Evolutionary conservation across 2,888 invertebrate species (phyloP).

Genomic region (Limulus polyphemus): DNA sequence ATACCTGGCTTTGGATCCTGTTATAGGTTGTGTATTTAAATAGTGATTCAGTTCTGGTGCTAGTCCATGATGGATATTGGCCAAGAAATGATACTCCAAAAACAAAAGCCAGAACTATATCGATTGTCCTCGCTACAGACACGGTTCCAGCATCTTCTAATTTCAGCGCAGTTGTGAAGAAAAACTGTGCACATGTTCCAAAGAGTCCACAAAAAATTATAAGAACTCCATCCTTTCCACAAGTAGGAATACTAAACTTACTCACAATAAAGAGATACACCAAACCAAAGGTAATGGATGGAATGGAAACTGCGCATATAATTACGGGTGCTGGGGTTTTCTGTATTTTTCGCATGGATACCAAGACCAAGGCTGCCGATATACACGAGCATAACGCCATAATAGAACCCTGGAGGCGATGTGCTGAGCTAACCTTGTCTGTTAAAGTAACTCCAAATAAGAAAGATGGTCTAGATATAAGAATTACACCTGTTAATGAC

Average conservation of each 20-base stretch:
- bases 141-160: slow-evolving; percentile 16
- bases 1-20: no score
- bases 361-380: slow-evolving; percentile 7
- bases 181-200: slow-evolving; percentile 7
- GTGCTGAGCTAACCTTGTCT: neutral
- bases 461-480: slow-evolving; percentile 2
- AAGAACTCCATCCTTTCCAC: slow-evolving; percentile 1
- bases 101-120: slow-evolving; percentile 15
- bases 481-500: no score
- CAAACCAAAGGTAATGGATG: no score
- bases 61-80: slow-evolving; percentile 4
- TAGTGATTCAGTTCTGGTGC: no score
- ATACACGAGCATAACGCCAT: slow-evolving; percentile 7
- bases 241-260: slow-evolving; percentile 5
- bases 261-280: neutral
- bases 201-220: slow-evolving; percentile 5
- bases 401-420: slow-evolving; percentile 3
- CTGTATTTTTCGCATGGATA: slow-evolving; percentile 6
- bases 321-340: slow-evolving; percentile 7
- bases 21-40: no score
- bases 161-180: slow-evolving; percentile 14
- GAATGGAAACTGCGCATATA: neutral
- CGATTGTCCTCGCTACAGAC: slow-evolving; percentile 6
- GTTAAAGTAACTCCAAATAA: slow-evolving; percentile 7
- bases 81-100: slow-evolving; percentile 10